phyloP scores from a whole-genome alignment of 2,113 vertebrate species.

The Pterocles orientalis region DNA sequence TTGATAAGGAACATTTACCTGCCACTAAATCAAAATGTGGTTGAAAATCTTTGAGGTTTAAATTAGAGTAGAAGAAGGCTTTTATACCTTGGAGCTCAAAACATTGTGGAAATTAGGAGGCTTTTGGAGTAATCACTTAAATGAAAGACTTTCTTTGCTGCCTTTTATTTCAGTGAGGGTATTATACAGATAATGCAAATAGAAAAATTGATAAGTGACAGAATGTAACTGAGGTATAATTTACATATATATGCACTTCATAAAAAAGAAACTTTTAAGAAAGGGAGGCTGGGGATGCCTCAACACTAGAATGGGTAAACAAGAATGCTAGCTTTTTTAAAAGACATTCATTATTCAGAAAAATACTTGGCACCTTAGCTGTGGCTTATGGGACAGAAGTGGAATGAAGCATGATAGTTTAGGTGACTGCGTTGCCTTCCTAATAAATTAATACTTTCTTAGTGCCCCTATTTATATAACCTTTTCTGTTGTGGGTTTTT shows the following conservation, averaged over 20 bases:
- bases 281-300: background rate
- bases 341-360: background rate
- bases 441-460: background rate
- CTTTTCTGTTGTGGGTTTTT: background rate
- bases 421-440: background rate
- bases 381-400: background rate
- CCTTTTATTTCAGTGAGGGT: background rate
- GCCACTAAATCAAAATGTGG: background rate
- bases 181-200: background rate
- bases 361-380: background rate
- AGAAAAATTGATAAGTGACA: background rate
- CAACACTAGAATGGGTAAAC: background rate
- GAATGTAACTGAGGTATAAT: background rate
- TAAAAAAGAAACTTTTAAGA: background rate
- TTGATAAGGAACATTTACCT: background rate
- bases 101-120: background rate
- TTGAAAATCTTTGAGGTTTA: background rate
- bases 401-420: background rate
- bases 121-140: background rate
- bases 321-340: background rate
- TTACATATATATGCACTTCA: background rate
- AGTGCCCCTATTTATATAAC: background rate
- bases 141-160: background rate
- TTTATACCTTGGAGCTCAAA: background rate
- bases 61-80: background rate